Percentiles rank a stretch among this genome's conserved stretches.
Conservation (phyloP, 2,888 invertebrate species). For the Drosophila acutilabella region DNA sequence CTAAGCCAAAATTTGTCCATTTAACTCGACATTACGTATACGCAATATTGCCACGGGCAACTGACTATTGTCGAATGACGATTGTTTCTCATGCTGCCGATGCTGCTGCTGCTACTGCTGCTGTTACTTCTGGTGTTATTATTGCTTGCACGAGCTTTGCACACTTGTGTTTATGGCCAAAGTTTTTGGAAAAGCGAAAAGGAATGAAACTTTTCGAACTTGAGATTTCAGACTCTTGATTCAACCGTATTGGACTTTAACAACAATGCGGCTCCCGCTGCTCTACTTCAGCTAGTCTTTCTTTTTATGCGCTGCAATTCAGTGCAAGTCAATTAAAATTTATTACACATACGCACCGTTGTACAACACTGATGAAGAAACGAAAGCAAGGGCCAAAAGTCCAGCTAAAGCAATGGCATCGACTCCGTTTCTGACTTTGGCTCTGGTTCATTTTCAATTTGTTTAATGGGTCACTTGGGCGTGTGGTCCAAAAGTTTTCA, state of each 20-base stretch:
- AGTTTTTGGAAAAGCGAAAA: conserved; percentile 53
- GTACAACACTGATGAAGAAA: conserved; percentile 22
- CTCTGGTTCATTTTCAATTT: conserved; percentile 72
- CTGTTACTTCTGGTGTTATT: conserved; percentile 27
- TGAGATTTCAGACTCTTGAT: conserved; percentile 59
- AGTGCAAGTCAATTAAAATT: conserved; percentile 77
- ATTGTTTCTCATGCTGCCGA: conserved; percentile 19
- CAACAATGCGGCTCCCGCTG: conserved; percentile 30
- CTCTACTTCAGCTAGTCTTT: conserved; percentile 2
- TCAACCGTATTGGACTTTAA: conserved; percentile 59
- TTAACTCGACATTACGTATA: conserved; percentile 77
- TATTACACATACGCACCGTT: conserved; percentile 74
- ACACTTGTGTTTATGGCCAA: conserved; percentile 68
- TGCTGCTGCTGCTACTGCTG: conserved; percentile 23
- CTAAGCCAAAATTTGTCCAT: conserved; percentile 61
- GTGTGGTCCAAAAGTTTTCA: conserved; percentile 66
- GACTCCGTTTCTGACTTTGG: no score
- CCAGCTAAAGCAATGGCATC: conserved; percentile 16
- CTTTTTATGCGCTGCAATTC: conserved; percentile 57
- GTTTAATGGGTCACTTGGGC: conserved; percentile 80
- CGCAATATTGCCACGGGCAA: conserved; percentile 42
- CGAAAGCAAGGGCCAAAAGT: conserved; percentile 15
- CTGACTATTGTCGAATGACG: conserved; percentile 25
- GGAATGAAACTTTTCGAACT: conserved; percentile 40
- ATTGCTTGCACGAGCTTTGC: conserved; percentile 48